Evolutionary conservation across 1,140 invertebrate genomes (phyloP), one percentile per base, ranked within the genome.

Genomic region (Drosophila orena): DNA sequence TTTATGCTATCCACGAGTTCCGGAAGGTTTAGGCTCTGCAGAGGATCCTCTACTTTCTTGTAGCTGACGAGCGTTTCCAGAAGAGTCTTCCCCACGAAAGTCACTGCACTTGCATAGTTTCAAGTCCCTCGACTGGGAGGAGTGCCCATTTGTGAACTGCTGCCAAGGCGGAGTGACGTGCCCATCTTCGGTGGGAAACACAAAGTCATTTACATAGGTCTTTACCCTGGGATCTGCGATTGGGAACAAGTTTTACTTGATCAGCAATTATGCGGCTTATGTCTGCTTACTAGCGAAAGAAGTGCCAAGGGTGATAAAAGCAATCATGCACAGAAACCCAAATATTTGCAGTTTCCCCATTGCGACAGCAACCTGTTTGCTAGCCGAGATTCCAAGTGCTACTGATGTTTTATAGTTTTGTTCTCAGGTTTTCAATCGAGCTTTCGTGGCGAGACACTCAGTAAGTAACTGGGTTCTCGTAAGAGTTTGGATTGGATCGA

Each of bases 311-410:
- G 15, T 17, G 4, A 61, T 17, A 6, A 4, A 24, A 22, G 24
- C 4, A 4, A 10, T 11, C 37, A 40, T n/a, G 10, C 10, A 40
- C 38, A 30, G n/a, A 12, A 47, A 61, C 47, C 8, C 43, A 4
- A 6, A 38, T 34, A 15, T 15, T 61, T 27, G 15, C 2, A 30
- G 22, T 7, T 62, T 17, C 0, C 40, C 11, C 60, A 66, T 66
- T 49, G 57, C 44, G 62, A 17, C 24, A 30, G 64, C 34, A 43
- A 68, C 64, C 37, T 50, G 64, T 64, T 68, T 68, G 11, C 58
- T 7, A 43, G 11, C 60, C 20, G 38, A 60, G 27, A 35, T 44
- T 20, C 54, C 10, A 7, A 44, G 30, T 30, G 24, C 12, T 17
- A 62, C 60, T 62, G 55, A 62, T 7, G 14, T 17, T 54, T 6